A percentile compares a stretch with the other conserved stretches of the same genome.
Conservation (phyloP, 2,888 invertebrate species). For the Dicroscelio sp. region DNA sequence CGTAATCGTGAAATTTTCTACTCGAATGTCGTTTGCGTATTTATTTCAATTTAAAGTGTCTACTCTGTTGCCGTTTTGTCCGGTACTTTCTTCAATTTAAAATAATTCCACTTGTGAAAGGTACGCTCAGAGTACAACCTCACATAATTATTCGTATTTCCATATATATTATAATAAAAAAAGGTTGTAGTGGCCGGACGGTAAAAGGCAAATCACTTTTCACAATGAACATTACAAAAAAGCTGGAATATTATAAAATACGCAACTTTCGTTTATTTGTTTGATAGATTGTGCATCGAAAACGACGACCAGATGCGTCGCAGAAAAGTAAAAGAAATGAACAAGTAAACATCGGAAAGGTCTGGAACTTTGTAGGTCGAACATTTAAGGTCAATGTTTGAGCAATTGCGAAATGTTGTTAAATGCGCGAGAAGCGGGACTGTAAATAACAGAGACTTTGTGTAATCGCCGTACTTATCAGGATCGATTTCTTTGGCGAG, state of each 20-base stretch:
- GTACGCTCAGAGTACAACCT: conserved; percentile 29
- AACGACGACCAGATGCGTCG: too few relatives aligned
- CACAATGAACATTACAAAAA: too few relatives aligned
- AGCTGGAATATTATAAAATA: too few relatives aligned
- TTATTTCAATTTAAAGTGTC: conserved; percentile 29
- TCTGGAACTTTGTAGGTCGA: conserved; percentile 24
- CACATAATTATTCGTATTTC: conserved; percentile 35
- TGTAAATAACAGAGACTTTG: conserved; percentile 57
- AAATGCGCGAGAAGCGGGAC: neutral
- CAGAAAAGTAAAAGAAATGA: too few relatives aligned
- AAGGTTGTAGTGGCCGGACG: too few relatives aligned
- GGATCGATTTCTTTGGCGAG: conserved; percentile 67
- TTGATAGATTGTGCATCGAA: too few relatives aligned
- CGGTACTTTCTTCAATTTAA: conserved; percentile 54
- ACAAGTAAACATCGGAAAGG: neutral
- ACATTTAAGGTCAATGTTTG: conserved; percentile 66
- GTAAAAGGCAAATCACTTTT: too few relatives aligned
- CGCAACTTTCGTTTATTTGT: too few relatives aligned
- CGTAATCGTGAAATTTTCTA: conserved; percentile 43
- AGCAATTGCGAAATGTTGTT: conserved; percentile 19
- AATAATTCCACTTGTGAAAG: conserved; percentile 52
- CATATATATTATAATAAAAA: neutral
- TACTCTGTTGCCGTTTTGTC: conserved; percentile 25
- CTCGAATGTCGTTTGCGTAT: conserved; percentile 31
- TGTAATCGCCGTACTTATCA: conserved; percentile 57